Evolutionary conservation across 1,140 invertebrate genomes (phyloP).

Genomic region (Drosophila orosa): DNA sequence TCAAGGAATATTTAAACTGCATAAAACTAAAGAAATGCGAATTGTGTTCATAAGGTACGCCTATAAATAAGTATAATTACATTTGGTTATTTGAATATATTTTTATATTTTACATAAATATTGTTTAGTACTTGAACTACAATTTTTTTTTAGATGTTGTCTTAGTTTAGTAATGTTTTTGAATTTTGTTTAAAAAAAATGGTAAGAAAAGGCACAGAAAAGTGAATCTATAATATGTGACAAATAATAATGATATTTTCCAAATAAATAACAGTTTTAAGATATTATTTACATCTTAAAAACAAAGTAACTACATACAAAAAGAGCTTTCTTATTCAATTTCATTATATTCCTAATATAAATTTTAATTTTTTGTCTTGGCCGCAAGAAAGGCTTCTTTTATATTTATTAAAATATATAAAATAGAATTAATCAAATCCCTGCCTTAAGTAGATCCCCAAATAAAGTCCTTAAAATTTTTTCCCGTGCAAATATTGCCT

Average conservation of each 20-base stretch:
- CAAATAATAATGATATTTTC: neutral
- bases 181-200: too few species aligned
- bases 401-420: neutral
- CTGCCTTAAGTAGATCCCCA: neutral
- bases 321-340: neutral
- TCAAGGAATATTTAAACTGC: neutral
- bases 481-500: slow-evolving; percentile 25
- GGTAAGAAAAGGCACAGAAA: too few species aligned
- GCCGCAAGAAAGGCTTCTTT: too few species aligned
- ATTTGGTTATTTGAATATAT: neutral
- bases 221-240: too few species aligned
- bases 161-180: neutral
- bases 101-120: neutral
- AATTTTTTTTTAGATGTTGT: too few species aligned
- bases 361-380: neutral
- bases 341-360: neutral
- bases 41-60: neutral
- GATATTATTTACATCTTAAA: neutral
- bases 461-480: neutral
- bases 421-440: neutral
- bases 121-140: neutral
- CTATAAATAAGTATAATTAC: neutral
- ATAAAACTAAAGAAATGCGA: neutral
- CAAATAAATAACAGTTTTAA: neutral
- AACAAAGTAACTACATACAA: neutral